A percentile compares a stretch with the other conserved stretches of the same genome.
Conservation (phyloP, 1,140 invertebrate species). For the Drosophila trapezifrons region DNA sequence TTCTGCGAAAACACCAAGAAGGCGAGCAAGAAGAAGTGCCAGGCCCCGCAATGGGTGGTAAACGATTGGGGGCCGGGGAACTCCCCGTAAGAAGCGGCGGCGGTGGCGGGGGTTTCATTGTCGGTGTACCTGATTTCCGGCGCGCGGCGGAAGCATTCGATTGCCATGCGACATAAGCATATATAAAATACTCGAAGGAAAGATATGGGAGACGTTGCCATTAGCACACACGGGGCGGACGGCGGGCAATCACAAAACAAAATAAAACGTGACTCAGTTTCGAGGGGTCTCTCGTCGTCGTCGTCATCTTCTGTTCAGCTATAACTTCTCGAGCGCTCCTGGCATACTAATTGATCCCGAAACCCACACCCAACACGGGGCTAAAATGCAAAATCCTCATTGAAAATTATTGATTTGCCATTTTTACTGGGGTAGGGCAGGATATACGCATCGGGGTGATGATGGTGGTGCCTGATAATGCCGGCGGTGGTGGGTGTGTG, state of each 20-base stretch:
- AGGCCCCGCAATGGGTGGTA: slow-evolving; percentile 23
- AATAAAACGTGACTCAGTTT: slow-evolving; percentile 46
- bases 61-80: slow-evolving; percentile 6
- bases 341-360: slow-evolving; percentile 58
- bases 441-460: slow-evolving; percentile 7
- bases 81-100: neutral
- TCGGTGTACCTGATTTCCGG: slow-evolving; percentile 78
- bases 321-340: slow-evolving; percentile 31
- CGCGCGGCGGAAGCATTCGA: slow-evolving; percentile 77
- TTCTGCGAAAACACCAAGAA: slow-evolving; percentile 33
- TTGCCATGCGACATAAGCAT: slow-evolving; percentile 56
- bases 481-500: neutral
- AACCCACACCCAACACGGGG: neutral
- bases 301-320: neutral
- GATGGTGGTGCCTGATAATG: neutral
- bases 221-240: slow-evolving; percentile 11
- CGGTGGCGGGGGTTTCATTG: slow-evolving; percentile 20
- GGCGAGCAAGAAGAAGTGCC: slow-evolving; percentile 7
- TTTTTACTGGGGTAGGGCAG: slow-evolving; percentile 41
- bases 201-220: slow-evolving; percentile 39
- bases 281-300: slow-evolving; percentile 2
- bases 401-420: slow-evolving; percentile 78
- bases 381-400: slow-evolving; percentile 68
- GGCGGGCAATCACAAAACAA: slow-evolving; percentile 14
- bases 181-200: slow-evolving; percentile 4